These are phyloP conservation scores for Athene noctua DNA, from an alignment of 2,113 vertebrate genomes.

Conservation along the genomic window DNA sequence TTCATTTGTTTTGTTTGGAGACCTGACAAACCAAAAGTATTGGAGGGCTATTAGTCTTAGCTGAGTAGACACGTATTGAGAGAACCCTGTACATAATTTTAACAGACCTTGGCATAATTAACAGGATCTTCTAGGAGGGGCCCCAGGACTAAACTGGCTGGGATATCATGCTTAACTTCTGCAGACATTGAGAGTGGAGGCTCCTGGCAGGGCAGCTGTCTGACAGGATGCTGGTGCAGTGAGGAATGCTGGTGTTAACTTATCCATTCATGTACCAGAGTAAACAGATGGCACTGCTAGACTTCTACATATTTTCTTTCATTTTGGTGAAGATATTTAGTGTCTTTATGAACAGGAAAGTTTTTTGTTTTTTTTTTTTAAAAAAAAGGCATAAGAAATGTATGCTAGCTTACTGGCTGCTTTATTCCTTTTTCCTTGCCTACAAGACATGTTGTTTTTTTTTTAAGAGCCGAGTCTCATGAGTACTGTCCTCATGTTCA, in stretches of 20 bases:
- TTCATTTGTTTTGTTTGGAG: conserved; percentile 16
- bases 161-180: conserved; percentile 9
- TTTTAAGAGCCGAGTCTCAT: background rate
- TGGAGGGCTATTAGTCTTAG: background rate
- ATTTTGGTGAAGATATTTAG: background rate
- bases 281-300: background rate
- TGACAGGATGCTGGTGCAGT: background rate
- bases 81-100: conserved; percentile 1
- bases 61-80: background rate
- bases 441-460: background rate
- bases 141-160: background rate
- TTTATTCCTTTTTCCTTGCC: background rate
- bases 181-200: background rate
- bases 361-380: too few species aligned
- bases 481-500: conserved; percentile 34
- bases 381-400: background rate
- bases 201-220: background rate
- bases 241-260: background rate
- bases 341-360: background rate
- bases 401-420: background rate
- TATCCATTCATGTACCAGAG: background rate
- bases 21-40: conserved; percentile 16
- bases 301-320: background rate
- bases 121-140: background rate
- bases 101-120: conserved; percentile 46